These are phyloP conservation scores for Pedetes capensis DNA, from an alignment of 2,113 vertebrate species.

Conservation along the genomic window DNA sequence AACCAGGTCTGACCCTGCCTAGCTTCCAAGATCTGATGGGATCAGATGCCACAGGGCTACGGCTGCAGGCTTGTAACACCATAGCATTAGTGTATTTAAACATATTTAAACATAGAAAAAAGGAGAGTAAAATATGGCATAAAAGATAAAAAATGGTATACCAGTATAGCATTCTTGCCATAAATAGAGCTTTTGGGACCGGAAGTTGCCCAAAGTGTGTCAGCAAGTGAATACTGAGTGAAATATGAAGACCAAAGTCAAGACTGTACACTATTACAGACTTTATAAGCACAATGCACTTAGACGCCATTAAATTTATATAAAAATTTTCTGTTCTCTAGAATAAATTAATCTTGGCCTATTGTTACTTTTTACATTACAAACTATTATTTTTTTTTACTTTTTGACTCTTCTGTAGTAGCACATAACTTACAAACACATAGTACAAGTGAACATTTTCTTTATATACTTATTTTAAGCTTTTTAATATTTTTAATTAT, in stretches of 20 bases:
- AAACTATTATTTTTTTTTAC: neutral
- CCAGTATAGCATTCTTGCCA: neutral
- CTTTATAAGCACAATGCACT: neutral
- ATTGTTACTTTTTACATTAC: neutral
- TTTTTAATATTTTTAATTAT: neutral
- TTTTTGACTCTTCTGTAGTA: neutral
- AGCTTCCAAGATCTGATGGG: too few relatives aligned
- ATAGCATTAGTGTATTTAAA: neutral
- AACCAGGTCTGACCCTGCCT: too few relatives aligned
- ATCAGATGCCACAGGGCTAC: too few relatives aligned
- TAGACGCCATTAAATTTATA: rapidly evolving
- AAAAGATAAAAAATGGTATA: neutral
- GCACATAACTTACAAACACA: neutral
- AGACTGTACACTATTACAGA: rapidly evolving
- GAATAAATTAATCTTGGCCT: neutral
- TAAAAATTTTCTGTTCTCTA: neutral
- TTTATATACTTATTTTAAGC: neutral
- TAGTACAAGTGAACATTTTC: neutral
- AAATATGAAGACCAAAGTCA: neutral
- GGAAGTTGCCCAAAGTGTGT: neutral
- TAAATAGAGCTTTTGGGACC: rapidly evolving
- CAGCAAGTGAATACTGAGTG: neutral
- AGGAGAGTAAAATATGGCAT: neutral
- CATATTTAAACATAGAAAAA: neutral
- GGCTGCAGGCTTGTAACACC: too few relatives aligned